These are phyloP conservation scores for Fukomys damarensis DNA, from an alignment of 2,113 vertebrate genomes.

Conservation along the genomic window DNA sequence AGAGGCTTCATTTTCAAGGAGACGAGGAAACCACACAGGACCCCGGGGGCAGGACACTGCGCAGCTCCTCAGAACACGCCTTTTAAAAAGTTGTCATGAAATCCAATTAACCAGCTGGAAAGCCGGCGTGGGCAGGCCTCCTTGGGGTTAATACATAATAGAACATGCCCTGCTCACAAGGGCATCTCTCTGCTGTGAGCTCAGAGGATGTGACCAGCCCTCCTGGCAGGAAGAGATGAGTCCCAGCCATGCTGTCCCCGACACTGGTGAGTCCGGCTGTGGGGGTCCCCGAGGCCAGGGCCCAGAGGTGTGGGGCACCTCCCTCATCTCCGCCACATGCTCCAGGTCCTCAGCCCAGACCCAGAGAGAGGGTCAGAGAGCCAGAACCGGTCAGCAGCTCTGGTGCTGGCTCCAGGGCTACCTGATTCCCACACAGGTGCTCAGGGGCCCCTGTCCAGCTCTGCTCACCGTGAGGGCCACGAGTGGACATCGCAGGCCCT, in stretches of 20 bases:
- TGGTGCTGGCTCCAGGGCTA: not conserved
- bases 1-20: conserved; percentile 63
- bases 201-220: conserved; percentile 29
- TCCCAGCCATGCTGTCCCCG: not conserved
- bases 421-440: not conserved
- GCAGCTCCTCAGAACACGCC: conserved; percentile 60
- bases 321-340: not conserved
- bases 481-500: not conserved
- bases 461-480: not conserved
- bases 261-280: not conserved
- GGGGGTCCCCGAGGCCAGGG: not conserved
- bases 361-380: not conserved
- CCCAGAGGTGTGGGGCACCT: not conserved
- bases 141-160: conserved; percentile 78
- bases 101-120: conserved; percentile 79
- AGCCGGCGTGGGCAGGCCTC: conserved; percentile 69
- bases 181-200: conserved; percentile 6
- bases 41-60: conserved; percentile 77
- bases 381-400: not conserved
- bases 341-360: not conserved
- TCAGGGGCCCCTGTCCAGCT: not conserved
- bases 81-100: conserved; percentile 78
- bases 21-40: conserved; percentile 66
- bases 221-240: not conserved
- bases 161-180: conserved; percentile 62